Conservation (phyloP, 1,140 invertebrate genomes). For the Cataglyphis hispanica region DNA sequence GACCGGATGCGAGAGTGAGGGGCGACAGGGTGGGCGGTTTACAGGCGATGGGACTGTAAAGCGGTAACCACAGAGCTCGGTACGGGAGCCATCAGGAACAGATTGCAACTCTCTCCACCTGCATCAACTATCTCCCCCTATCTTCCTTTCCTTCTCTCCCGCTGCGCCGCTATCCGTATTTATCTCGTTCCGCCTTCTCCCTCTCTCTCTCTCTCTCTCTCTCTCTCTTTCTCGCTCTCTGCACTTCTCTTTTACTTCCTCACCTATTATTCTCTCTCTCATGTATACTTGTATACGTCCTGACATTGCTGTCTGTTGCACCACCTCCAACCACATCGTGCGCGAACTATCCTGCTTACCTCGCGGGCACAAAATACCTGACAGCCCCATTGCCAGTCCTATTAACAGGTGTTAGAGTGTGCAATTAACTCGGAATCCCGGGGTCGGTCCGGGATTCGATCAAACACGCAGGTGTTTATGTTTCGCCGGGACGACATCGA, state of each 20-base stretch:
- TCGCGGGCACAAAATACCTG: constrained; percentile 80
- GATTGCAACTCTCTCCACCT: constrained; percentile 80
- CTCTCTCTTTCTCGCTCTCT: constrained; percentile 58
- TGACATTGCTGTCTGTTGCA: constrained; percentile 79
- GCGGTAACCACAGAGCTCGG: constrained; percentile 78
- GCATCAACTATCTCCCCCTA: constrained; percentile 35
- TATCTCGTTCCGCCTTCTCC: background rate
- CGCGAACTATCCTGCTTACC: constrained; percentile 78
- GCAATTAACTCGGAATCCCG: constrained; percentile 80
- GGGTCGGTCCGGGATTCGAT: constrained; percentile 58
- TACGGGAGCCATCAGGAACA: constrained; percentile 79
- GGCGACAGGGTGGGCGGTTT: constrained; percentile 67
- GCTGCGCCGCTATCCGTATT: constrained; percentile 2
- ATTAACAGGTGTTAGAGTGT: constrained; percentile 82
- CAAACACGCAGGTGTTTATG: constrained; percentile 42
- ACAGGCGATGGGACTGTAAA: constrained; percentile 79
- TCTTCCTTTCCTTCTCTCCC: background rate
- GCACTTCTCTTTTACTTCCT: constrained; percentile 35
- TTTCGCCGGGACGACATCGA: constrained; percentile 4
- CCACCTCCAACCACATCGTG: constrained; percentile 64
- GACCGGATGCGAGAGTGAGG: constrained; percentile 48
- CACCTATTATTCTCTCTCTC: constrained; percentile 39
- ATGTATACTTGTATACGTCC: constrained; percentile 63
- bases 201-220: background rate
- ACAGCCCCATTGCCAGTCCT: constrained; percentile 77